phyloP scores from a whole-genome alignment of 2,888 invertebrate species.

The Brachyptera putata region DNA sequence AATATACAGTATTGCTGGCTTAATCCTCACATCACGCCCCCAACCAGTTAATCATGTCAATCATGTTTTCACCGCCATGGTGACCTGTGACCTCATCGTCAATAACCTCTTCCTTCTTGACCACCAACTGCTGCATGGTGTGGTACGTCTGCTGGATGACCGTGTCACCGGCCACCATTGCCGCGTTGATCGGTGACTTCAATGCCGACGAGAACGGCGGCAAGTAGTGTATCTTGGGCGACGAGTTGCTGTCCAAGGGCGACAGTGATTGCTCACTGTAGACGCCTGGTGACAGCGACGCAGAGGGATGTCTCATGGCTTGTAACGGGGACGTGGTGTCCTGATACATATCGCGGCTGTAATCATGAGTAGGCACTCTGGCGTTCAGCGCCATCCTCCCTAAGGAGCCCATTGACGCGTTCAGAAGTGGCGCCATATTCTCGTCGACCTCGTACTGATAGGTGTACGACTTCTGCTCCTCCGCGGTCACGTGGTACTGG shows the following conservation, averaged over 20 bases:
- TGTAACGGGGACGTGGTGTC: neutral
- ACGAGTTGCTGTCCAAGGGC: neutral
- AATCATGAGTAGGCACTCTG: neutral
- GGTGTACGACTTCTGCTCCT: neutral
- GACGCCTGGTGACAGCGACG: constrained; percentile 24
- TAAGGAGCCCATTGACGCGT: neutral
- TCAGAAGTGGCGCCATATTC: neutral
- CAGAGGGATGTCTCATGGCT: neutral
- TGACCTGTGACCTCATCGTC: constrained; percentile 41
- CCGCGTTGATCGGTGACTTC: neutral
- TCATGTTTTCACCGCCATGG: constrained; percentile 49
- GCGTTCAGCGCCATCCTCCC: neutral
- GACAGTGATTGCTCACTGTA: constrained; percentile 28
- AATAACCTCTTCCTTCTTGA: constrained; percentile 10
- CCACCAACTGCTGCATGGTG: constrained; percentile 19
- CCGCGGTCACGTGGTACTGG: neutral
- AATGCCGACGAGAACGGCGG: constrained; percentile 11
- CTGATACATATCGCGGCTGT: neutral
- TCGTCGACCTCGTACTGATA: constrained; percentile 1
- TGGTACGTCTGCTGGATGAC: constrained; percentile 33
- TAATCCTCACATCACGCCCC: constrained; percentile 45
- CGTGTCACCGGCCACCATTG: neutral
- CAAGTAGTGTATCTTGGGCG: neutral
- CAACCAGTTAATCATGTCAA: constrained; percentile 55
- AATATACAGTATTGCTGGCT: too few relatives aligned